phyloP scores from a whole-genome alignment of 2,888 invertebrate genomes.

The Allygus modestus region DNA sequence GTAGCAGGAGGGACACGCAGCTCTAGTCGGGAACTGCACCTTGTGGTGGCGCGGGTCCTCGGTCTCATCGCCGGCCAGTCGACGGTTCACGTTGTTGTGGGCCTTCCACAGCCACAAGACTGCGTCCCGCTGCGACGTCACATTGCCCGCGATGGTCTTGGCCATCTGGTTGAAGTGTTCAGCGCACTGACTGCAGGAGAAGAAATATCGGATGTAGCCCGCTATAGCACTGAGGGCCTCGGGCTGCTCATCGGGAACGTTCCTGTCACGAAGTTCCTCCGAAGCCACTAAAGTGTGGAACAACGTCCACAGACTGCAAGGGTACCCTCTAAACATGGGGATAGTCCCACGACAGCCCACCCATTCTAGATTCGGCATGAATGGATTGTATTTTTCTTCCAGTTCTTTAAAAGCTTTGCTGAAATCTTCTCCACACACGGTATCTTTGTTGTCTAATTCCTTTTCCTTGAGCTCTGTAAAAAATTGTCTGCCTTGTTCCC shows the following conservation, averaged over 20 bases:
- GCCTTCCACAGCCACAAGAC: conserved; percentile 96
- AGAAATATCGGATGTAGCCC: conserved; percentile 93
- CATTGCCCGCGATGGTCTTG: conserved; percentile 82
- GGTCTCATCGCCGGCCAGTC: conserved; percentile 89
- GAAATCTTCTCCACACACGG: conserved; percentile 3
- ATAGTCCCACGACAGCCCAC: conserved; percentile 8
- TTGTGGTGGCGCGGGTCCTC: conserved; percentile 96
- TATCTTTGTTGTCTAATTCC: conserved; percentile 1
- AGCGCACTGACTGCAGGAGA: conserved; percentile 95
- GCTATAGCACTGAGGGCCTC: conserved; percentile 89
- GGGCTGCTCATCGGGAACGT: conserved; percentile 74
- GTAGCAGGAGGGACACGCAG: conserved; percentile 83
- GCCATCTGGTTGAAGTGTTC: conserved; percentile 95
- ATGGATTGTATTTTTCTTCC: conserved; percentile 15
- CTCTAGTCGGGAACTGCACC: conserved; percentile 87
- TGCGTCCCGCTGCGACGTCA: conserved; percentile 84
- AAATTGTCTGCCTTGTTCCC: neutral
- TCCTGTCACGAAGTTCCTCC: conserved; percentile 17
- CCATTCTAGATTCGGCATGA: conserved; percentile 20
- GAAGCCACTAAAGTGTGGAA: conserved; percentile 4
- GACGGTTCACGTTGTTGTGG: conserved; percentile 94
- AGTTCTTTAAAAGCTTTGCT: neutral
- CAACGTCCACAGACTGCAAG: conserved; percentile 31
- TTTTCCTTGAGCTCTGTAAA: conserved; percentile 3
- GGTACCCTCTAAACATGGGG: conserved; percentile 1